phyloP scores from a whole-genome alignment of 2,113 vertebrate species.

The Eonycteris spelaea region DNA sequence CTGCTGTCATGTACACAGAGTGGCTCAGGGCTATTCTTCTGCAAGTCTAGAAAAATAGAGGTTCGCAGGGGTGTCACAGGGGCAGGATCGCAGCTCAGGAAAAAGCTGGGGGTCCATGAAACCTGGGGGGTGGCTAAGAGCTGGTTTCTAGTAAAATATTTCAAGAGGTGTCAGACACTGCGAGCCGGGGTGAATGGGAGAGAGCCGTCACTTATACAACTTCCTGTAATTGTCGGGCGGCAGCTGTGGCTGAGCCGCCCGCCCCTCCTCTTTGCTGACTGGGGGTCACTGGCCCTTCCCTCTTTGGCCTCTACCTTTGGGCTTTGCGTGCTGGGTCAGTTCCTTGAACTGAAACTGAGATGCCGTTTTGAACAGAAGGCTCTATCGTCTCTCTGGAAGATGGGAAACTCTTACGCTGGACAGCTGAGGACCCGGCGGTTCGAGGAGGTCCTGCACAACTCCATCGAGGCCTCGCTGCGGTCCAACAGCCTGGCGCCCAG shows the following conservation, averaged over 20 bases:
- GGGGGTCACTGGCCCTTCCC: constrained; percentile 40
- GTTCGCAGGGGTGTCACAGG: neutral
- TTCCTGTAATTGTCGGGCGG: constrained; percentile 83
- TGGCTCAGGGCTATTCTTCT: neutral
- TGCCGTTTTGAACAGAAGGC: constrained; percentile 12
- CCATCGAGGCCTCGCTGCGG: constrained; percentile 96
- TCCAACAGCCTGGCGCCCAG: constrained; percentile 92
- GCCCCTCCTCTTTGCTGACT: constrained; percentile 44
- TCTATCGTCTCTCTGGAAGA: constrained; percentile 72
- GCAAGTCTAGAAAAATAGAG: neutral
- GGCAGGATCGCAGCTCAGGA: constrained; percentile 3
- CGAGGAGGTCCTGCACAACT: constrained; percentile 96
- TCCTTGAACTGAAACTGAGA: constrained; percentile 51
- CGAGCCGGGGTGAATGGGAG: constrained; percentile 51
- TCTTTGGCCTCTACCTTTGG: constrained; percentile 5
- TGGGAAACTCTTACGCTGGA: constrained; percentile 98
- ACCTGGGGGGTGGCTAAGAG: constrained; percentile 4
- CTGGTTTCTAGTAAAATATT: constrained; percentile 48
- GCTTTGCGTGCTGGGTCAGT: neutral
- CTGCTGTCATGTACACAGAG: neutral
- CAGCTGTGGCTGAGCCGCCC: neutral
- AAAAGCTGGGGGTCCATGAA: constrained; percentile 8
- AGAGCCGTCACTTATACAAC: constrained; percentile 80
- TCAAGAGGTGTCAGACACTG: constrained; percentile 69
- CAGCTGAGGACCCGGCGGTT: constrained; percentile 95